Conservation (phyloP, 2,113 vertebrate genomes). For the Callorhinus ursinus region DNA sequence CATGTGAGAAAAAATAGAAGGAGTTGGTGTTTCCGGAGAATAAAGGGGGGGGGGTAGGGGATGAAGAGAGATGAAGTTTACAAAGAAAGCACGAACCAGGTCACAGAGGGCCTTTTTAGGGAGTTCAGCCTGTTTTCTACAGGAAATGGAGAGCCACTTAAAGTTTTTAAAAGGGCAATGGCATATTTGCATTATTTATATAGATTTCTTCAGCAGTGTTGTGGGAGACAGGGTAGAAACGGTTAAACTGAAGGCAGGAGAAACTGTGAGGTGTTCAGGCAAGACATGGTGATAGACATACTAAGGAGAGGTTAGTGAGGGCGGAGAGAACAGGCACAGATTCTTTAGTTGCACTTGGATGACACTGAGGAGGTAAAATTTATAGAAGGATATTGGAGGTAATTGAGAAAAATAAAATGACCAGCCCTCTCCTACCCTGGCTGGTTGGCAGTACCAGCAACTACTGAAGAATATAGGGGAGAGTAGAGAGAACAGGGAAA, state of each 20-base stretch:
- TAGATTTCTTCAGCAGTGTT: not conserved
- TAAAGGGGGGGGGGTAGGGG: not conserved
- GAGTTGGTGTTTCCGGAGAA: not conserved
- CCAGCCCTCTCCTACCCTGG: not conserved
- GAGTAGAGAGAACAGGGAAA: not conserved
- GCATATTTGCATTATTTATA: not conserved
- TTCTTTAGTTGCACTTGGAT: not conserved
- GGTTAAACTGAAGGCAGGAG: not conserved
- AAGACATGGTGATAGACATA: not conserved
- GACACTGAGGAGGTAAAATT: not conserved
- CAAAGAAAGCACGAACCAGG: not conserved
- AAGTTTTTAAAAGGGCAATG: not conserved
- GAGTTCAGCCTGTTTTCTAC: not conserved
- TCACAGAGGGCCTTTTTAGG: not conserved
- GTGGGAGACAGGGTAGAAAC: not conserved
- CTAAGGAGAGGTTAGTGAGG: not conserved
- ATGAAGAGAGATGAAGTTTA: not conserved
- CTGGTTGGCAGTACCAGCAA: not conserved
- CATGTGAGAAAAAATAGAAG: not conserved
- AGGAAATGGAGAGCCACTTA: not conserved
- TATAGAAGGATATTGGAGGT: not conserved
- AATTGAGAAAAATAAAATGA: not conserved
- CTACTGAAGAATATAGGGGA: not conserved
- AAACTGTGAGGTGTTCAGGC: not conserved
- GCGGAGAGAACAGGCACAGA: not conserved